phyloP scores from a whole-genome alignment of 2,797 vertebrate species.

The Rhynchonycteris naso region DNA sequence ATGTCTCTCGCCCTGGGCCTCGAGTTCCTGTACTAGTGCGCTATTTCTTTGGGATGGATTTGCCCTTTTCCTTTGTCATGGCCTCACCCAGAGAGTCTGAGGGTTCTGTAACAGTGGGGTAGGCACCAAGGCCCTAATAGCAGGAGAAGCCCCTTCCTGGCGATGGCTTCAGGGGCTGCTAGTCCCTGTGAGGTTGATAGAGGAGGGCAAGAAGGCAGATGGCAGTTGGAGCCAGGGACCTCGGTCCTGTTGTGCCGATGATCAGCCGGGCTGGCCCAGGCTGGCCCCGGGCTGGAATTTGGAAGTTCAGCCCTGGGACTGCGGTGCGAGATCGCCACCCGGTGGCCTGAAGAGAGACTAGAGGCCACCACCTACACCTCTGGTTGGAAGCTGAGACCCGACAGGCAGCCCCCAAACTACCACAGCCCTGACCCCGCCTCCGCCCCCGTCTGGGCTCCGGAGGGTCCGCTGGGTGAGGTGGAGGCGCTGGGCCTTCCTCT shows the following conservation, averaged over 20 bases:
- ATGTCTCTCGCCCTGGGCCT: background rate
- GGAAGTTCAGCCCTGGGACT: background rate
- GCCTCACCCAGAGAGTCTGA: background rate
- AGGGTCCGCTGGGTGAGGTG: background rate
- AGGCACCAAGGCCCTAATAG: background rate
- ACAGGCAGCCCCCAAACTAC: no score
- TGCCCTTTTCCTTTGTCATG: background rate
- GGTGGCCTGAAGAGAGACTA: background rate
- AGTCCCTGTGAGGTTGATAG: background rate
- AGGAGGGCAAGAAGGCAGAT: background rate
- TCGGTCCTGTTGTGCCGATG: accelerated
- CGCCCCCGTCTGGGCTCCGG: no score
- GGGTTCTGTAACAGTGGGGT: background rate
- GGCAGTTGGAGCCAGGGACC: background rate
- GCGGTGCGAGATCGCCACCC: slow-evolving; percentile 31
- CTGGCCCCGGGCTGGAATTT: background rate
- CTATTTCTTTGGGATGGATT: background rate
- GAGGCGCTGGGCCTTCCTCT: background rate
- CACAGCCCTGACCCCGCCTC: background rate
- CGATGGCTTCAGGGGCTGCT: background rate
- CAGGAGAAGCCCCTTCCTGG: background rate
- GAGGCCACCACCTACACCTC: background rate
- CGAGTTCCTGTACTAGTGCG: background rate
- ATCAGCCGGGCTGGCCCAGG: accelerated
- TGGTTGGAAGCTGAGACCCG: accelerated